phyloP scores from a whole-genome alignment of 2,113 vertebrate species.

The Octodon degus region DNA sequence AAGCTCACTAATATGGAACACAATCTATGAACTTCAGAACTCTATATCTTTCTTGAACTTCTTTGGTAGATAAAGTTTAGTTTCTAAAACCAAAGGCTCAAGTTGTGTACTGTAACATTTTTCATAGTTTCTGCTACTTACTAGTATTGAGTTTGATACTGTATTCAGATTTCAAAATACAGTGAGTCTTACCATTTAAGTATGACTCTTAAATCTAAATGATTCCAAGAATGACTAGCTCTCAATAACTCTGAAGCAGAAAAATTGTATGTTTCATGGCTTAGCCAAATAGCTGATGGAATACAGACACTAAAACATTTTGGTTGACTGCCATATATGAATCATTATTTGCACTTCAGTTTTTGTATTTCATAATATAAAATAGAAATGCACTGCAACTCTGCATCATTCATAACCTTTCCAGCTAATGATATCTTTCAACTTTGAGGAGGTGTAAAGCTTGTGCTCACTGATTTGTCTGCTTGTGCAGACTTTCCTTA shows the following conservation, averaged over 20 bases:
- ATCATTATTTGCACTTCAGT: constrained; percentile 57
- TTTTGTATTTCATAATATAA: constrained; percentile 67
- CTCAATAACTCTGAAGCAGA: constrained; percentile 4
- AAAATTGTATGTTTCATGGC: constrained; percentile 35
- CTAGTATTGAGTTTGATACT: constrained; percentile 29
- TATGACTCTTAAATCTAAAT: constrained; percentile 58
- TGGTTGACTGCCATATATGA: constrained; percentile 29
- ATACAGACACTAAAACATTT: constrained; percentile 33
- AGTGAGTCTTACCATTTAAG: constrained; percentile 68
- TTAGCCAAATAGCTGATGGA: not conserved
- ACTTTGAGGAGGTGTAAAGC: constrained; percentile 41
- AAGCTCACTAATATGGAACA: not conserved
- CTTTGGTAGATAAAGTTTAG: not conserved
- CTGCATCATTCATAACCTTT: constrained; percentile 66
- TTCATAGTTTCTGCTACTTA: constrained; percentile 19
- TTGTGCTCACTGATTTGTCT: constrained; percentile 56
- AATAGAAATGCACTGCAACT: constrained; percentile 48
- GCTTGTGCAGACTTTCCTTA: constrained; percentile 40
- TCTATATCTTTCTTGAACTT: not conserved
- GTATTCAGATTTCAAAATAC: constrained; percentile 64
- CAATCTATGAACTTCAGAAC: not conserved
- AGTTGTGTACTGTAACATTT: constrained; percentile 56
- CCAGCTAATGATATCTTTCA: not conserved
- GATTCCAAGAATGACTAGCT: constrained; percentile 30
- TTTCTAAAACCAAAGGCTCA: constrained; percentile 16